Evolutionary conservation across 2,888 invertebrate species (phyloP).

Genomic region (Synergus umbraculus): DNA sequence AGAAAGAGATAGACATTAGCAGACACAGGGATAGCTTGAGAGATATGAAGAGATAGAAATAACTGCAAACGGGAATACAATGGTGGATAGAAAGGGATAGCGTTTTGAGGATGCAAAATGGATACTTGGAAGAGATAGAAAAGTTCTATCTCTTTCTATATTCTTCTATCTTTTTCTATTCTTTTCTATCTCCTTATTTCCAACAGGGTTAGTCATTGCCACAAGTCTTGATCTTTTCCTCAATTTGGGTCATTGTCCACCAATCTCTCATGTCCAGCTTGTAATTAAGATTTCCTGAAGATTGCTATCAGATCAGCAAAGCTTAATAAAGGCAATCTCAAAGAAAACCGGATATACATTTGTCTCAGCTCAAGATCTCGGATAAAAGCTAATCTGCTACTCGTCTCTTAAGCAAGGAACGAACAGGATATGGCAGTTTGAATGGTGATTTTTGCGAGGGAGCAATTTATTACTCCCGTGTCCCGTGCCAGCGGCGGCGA

Average conservation of each 20-base stretch:
- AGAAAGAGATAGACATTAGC: no score
- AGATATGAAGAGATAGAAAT: no score
- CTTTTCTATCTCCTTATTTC: no score
- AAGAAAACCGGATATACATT: slow-evolving; percentile 24
- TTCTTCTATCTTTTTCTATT: no score
- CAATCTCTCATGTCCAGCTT: background rate
- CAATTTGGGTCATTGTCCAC: background rate
- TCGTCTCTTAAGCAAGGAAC: slow-evolving; percentile 16
- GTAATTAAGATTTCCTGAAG: slow-evolving; percentile 15
- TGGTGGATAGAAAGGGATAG: no score
- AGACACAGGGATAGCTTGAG: no score
- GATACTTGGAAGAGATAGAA: no score
- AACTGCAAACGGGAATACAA: no score
- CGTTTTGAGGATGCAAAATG: no score
- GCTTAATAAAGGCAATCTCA: slow-evolving; percentile 20
- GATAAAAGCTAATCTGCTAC: slow-evolving; percentile 25
- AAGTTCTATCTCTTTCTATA: no score
- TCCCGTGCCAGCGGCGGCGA: slow-evolving; percentile 57
- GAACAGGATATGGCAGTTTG: slow-evolving; percentile 56
- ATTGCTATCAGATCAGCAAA: slow-evolving; percentile 7
- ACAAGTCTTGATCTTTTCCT: no score
- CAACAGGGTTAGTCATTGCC: no score
- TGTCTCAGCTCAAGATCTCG: background rate
- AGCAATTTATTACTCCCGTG: slow-evolving; percentile 64
- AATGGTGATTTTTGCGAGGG: slow-evolving; percentile 65